phyloP scores from a whole-genome alignment of 2,888 invertebrate species.

The Rhaphigaster nebulosa region DNA sequence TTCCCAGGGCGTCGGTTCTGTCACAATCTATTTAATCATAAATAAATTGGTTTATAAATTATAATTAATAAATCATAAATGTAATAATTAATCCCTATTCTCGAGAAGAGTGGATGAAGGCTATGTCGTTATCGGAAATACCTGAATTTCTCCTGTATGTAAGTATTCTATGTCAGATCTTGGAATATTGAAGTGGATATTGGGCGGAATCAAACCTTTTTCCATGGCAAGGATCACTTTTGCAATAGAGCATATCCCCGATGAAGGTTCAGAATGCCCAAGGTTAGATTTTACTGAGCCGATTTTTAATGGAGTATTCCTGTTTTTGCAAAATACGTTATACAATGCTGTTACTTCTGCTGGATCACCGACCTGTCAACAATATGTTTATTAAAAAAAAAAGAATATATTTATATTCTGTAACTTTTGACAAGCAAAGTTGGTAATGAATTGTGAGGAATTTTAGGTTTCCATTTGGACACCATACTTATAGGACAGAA shows the following conservation, averaged over 20 bases:
- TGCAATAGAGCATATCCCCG: conserved; percentile 85
- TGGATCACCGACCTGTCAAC: conserved; percentile 83
- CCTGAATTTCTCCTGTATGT: conserved; percentile 72
- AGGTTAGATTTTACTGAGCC: conserved; percentile 95
- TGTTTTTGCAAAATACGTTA: conserved; percentile 80
- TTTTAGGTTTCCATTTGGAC: no score
- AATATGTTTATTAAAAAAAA: neutral
- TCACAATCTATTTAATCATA: conserved; percentile 74
- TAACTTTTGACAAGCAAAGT: neutral
- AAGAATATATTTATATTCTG: no score
- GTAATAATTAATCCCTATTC: neutral
- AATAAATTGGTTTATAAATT: no score
- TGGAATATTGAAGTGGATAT: conserved; percentile 82
- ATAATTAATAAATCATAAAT: no score
- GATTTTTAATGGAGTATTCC: conserved; percentile 83
- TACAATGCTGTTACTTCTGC: conserved; percentile 90
- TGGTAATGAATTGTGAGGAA: no score
- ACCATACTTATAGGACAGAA: neutral
- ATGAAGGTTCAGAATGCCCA: conserved; percentile 92
- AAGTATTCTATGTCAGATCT: conserved; percentile 72
- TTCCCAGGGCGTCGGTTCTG: conserved; percentile 78
- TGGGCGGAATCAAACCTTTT: conserved; percentile 84
- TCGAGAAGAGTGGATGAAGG: neutral
- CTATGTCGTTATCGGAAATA: conserved; percentile 39
- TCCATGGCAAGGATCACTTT: conserved; percentile 89